A percentile compares a stretch with the other conserved stretches of the same genome.
Evolutionary conservation across 2,797 vertebrate genomes (phyloP).

Genomic region (Bradypus variegatus): DNA sequence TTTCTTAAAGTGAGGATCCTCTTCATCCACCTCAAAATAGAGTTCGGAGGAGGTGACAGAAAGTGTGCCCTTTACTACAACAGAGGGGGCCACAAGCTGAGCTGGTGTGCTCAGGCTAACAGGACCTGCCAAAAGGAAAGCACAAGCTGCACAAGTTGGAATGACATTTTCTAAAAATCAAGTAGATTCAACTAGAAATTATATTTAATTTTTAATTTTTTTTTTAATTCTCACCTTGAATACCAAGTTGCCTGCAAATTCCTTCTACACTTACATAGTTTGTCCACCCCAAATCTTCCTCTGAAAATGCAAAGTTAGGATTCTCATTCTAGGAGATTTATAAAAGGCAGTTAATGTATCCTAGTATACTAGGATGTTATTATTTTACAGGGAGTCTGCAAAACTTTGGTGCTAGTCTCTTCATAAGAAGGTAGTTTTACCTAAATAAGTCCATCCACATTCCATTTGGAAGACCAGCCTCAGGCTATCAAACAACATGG

Average conservation of each 20-base stretch:
- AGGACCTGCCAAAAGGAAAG: constrained; percentile 80
- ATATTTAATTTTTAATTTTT: constrained; percentile 34
- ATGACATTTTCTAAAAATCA: constrained; percentile 26
- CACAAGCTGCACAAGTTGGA: constrained; percentile 23
- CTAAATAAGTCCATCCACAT: constrained; percentile 47
- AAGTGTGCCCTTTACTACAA: constrained; percentile 88
- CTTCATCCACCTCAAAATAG: constrained; percentile 98
- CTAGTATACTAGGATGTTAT: constrained; percentile 39
- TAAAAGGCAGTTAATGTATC: constrained; percentile 24
- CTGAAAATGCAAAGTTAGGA: constrained; percentile 32
- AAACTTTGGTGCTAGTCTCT: constrained; percentile 41
- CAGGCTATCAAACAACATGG: constrained; percentile 54
- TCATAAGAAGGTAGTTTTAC: constrained; percentile 41
- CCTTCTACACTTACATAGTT: neutral
- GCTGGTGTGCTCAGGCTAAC: constrained; percentile 91
- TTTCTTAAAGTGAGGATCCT: constrained; percentile 91
- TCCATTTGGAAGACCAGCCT: constrained; percentile 58
- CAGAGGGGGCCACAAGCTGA: constrained; percentile 91
- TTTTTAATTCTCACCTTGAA: neutral
- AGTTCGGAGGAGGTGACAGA: constrained; percentile 94
- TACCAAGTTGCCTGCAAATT: neutral
- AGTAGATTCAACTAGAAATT: constrained; percentile 20
- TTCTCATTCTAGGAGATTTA: constrained; percentile 24
- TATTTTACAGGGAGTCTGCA: constrained; percentile 47
- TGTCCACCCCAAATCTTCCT: neutral